Evolutionary conservation across 1,140 invertebrate genomes (phyloP).

Genomic region (Odontomachus brunneus): DNA sequence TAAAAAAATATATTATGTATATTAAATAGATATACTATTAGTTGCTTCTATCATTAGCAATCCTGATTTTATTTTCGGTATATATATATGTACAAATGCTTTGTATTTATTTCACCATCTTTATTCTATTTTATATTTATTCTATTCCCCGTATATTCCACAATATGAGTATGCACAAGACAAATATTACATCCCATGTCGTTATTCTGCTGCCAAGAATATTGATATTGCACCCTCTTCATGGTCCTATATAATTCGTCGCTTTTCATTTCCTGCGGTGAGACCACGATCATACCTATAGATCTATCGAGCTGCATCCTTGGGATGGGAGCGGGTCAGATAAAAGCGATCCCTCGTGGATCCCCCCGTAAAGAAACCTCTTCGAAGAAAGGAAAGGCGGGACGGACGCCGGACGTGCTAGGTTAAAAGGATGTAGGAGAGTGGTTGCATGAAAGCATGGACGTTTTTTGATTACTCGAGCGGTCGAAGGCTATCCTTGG

Average conservation of each 20-base stretch:
- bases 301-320: constrained; percentile 35
- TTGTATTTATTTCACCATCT: neutral
- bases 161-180: constrained; percentile 18
- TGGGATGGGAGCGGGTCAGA: constrained; percentile 10
- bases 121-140: too few relatives aligned
- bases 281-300: constrained; percentile 1
- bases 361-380: constrained; percentile 17
- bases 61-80: neutral
- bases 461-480: constrained; percentile 72
- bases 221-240: constrained; percentile 37
- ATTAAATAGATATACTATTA: too few relatives aligned
- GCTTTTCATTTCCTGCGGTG: constrained; percentile 38
- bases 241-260: constrained; percentile 32
- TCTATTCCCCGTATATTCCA: neutral
- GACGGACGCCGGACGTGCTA: constrained; percentile 14
- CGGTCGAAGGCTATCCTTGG: constrained; percentile 57
- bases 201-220: constrained; percentile 5
- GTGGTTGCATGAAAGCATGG: constrained; percentile 36
- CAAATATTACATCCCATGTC: constrained; percentile 14
- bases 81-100: neutral
- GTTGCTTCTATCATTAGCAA: too few relatives aligned
- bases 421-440: constrained; percentile 52
- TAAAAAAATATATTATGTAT: too few relatives aligned
- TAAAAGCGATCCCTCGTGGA: constrained; percentile 21
- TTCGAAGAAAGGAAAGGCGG: neutral